phyloP scores from a whole-genome alignment of 2,113 vertebrate genomes.

The Alligator sinensis region DNA sequence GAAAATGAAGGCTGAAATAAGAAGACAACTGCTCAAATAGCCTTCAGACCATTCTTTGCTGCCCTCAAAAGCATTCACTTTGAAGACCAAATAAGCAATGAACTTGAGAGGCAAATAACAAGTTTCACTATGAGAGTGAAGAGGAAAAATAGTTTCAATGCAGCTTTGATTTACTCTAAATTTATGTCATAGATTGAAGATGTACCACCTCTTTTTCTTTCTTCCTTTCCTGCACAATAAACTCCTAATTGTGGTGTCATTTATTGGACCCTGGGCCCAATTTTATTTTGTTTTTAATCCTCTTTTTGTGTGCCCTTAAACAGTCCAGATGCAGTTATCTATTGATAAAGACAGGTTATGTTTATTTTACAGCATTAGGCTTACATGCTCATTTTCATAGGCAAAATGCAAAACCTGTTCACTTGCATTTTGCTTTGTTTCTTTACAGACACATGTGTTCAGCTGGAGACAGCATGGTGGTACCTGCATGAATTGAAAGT shows the following conservation, averaged over 20 bases:
- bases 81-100: conserved; percentile 41
- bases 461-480: not conserved
- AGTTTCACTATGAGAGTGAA: conserved; percentile 42
- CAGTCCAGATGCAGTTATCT: not conserved
- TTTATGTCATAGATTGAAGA: conserved; percentile 39
- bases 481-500: not conserved
- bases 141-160: conserved; percentile 33
- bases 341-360: not conserved
- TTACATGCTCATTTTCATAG: conserved; percentile 1
- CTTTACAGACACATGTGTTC: not conserved
- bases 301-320: not conserved
- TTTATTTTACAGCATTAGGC: accelerated
- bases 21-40: conserved; percentile 47
- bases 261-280: not conserved
- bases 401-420: not conserved
- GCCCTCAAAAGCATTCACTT: conserved; percentile 26
- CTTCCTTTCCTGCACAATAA: conserved; percentile 50
- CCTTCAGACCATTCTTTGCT: conserved; percentile 46
- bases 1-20: conserved; percentile 27
- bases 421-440: not conserved
- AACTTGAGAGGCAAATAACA: conserved; percentile 32
- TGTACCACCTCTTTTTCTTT: not conserved
- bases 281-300: not conserved
- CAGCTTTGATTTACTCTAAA: conserved; percentile 53
- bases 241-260: not conserved